phyloP scores from a whole-genome alignment of 1,140 invertebrate genomes.

The Drosophila yakuba region DNA sequence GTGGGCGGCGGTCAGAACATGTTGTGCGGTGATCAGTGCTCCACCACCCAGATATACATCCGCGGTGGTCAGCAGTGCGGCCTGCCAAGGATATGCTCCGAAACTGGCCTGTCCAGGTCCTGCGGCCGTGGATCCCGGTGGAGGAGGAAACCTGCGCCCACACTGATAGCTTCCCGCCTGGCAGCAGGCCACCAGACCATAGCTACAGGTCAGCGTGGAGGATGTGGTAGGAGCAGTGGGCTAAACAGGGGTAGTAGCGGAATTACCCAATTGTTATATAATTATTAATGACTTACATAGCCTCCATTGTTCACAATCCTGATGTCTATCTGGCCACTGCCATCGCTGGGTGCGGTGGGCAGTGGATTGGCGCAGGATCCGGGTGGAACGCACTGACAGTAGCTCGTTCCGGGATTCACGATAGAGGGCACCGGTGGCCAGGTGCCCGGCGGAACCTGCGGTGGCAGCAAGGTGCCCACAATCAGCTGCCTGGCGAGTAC shows the following conservation, averaged over 20 bases:
- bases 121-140: conserved; percentile 51
- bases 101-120: conserved; percentile 71
- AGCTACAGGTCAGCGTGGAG: conserved; percentile 56
- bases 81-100: conserved; percentile 83
- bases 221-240: conserved; percentile 26
- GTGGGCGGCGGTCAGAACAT: conserved; percentile 90
- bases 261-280: neutral
- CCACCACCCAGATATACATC: conserved; percentile 89
- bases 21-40: conserved; percentile 87
- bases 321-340: conserved; percentile 86
- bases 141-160: conserved; percentile 70
- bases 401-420: conserved; percentile 39
- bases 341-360: conserved; percentile 73
- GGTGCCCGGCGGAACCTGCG: conserved; percentile 29
- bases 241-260: conserved; percentile 10
- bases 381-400: conserved; percentile 78
- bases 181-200: conserved; percentile 72
- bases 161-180: conserved; percentile 77
- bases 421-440: conserved; percentile 48
- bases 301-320: conserved; percentile 87
- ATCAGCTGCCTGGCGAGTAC: conserved; percentile 74
- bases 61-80: conserved; percentile 84
- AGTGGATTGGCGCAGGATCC: conserved; percentile 73
- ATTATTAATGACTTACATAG: conserved; percentile 50
- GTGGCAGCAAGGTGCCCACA: conserved; percentile 63